Percentiles rank a stretch among this genome's conserved stretches.
Conservation (phyloP, 2,113 vertebrate genomes). For the Ceyx cyanopectus region DNA sequence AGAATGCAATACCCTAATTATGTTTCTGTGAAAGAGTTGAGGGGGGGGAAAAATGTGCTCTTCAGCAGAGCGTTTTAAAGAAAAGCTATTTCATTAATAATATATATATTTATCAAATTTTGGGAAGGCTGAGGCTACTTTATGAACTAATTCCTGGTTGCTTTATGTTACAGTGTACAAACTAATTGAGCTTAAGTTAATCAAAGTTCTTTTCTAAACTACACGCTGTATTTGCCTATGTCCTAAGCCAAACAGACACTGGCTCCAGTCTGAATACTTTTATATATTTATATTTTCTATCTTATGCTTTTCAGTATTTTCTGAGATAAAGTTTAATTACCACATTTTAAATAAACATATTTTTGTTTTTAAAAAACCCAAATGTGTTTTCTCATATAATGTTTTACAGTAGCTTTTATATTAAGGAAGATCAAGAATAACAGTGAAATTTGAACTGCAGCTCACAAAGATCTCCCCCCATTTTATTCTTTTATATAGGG, state of each 20-base stretch:
- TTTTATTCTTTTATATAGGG: neutral
- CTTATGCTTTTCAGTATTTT: neutral
- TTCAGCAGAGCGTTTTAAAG: neutral
- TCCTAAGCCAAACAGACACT: neutral
- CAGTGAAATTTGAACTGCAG: neutral
- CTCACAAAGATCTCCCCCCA: neutral
- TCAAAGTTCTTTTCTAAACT: neutral
- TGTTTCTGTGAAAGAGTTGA: constrained; percentile 8
- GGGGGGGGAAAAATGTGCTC: neutral
- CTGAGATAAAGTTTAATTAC: neutral
- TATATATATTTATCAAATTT: neutral
- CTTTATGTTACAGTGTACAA: neutral
- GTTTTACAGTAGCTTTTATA: neutral
- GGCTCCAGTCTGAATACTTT: neutral
- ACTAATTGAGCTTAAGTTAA: neutral
- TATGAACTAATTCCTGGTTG: neutral
- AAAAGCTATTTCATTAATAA: neutral
- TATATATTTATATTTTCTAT: neutral
- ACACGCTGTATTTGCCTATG: neutral
- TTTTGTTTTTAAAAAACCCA: neutral
- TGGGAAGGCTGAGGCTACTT: neutral
- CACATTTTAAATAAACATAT: neutral
- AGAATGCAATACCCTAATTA: constrained; percentile 48
- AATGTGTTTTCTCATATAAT: neutral
- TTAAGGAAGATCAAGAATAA: neutral